phyloP scores from a whole-genome alignment of 2,797 vertebrate species.

The Pyrocephalus nanus region DNA sequence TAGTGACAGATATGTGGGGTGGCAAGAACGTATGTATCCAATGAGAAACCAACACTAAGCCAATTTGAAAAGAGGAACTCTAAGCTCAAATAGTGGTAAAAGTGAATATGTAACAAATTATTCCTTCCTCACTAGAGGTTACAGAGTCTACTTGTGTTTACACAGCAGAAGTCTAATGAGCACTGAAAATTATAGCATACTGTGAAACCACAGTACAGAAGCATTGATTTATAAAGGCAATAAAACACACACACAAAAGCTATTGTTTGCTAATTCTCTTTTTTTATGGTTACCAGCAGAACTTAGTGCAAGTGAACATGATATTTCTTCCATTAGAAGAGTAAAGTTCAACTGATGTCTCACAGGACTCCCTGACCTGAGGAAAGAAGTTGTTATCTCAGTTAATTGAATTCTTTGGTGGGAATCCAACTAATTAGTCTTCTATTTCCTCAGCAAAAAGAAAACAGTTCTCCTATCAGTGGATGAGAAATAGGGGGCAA shows the following conservation, averaged over 20 bases:
- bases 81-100: neutral
- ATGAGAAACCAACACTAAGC: neutral
- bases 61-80: neutral
- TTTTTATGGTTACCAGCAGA: neutral
- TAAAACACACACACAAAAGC: neutral
- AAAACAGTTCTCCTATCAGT: neutral
- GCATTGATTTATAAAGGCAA: neutral
- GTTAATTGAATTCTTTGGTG: slow-evolving; percentile 61
- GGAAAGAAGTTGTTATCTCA: slow-evolving; percentile 28
- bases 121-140: neutral
- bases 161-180: neutral
- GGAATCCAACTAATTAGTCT: slow-evolving; percentile 48
- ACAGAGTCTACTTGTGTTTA: neutral
- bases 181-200: slow-evolving; percentile 17
- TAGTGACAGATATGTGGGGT: neutral
- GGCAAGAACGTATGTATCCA: neutral
- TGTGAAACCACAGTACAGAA: neutral
- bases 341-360: slow-evolving; percentile 46
- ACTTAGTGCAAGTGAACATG: neutral
- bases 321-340: slow-evolving; percentile 25
- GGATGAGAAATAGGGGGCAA: neutral
- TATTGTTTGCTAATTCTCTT: slow-evolving; percentile 1
- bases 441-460: slow-evolving; percentile 15
- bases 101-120: neutral
- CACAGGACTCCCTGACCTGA: slow-evolving; percentile 18